phyloP scores from a whole-genome alignment of 2,888 invertebrate genomes.

The Phania funesta region DNA sequence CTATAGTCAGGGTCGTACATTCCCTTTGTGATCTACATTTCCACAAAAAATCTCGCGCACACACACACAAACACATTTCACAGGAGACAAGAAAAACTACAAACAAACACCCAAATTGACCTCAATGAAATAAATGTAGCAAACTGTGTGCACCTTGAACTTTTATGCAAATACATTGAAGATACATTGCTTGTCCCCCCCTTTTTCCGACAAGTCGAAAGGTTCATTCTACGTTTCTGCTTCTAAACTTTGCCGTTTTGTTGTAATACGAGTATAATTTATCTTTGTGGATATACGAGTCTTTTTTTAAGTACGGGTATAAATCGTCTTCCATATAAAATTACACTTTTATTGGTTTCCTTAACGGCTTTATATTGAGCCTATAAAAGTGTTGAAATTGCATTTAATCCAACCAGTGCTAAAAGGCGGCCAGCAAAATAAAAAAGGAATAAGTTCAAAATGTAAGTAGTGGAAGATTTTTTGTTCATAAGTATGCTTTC shows the following conservation, averaged over 20 bases:
- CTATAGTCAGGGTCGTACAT: constrained; percentile 62
- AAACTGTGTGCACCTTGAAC: constrained; percentile 41
- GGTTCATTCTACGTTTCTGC: constrained; percentile 12
- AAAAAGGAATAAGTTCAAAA: background rate
- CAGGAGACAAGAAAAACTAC: background rate
- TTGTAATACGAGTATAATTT: background rate
- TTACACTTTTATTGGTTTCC: constrained; percentile 45
- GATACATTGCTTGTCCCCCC: constrained; percentile 1
- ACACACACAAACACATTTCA: background rate
- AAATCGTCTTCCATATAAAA: no score
- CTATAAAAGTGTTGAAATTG: constrained; percentile 33
- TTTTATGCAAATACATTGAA: background rate
- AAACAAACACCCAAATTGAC: constrained; percentile 44
- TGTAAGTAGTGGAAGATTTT: background rate
- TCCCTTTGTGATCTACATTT: constrained; percentile 50
- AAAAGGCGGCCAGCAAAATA: background rate
- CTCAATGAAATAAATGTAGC: constrained; percentile 39
- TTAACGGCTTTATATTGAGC: constrained; percentile 9
- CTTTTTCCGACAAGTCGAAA: background rate
- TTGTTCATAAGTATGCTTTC: background rate
- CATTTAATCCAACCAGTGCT: constrained; percentile 34
- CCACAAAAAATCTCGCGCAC: constrained; percentile 7
- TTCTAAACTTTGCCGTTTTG: background rate
- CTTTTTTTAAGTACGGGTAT: background rate
- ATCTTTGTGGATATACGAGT: background rate